Percentiles rank a stretch among this genome's conserved stretches.
phyloP scores from a whole-genome alignment of 2,888 invertebrate species.

The Drepana falcataria region DNA sequence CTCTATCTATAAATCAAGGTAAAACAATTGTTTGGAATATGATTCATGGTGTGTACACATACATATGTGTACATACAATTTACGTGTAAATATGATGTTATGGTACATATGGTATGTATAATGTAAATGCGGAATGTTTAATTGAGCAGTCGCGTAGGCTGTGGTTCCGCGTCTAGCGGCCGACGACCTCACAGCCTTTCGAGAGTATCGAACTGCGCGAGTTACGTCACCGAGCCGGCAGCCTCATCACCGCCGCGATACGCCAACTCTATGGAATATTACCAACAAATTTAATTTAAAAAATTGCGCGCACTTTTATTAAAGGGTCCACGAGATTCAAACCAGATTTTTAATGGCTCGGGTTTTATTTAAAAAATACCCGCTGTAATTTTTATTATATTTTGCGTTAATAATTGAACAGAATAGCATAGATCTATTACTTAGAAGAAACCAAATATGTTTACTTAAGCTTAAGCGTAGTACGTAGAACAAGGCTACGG shows the following conservation, averaged over 20 bases:
- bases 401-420: too few relatives aligned
- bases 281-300: conserved; percentile 30
- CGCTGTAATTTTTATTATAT: too few relatives aligned
- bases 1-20: too few relatives aligned
- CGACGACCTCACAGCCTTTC: conserved; percentile 69
- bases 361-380: neutral
- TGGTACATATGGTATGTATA: conserved; percentile 30
- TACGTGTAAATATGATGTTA: conserved; percentile 18
- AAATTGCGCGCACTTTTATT: conserved; percentile 13
- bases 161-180: conserved; percentile 73
- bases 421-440: too few relatives aligned
- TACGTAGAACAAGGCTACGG: conserved; percentile 23
- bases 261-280: conserved; percentile 37
- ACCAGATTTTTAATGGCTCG: neutral
- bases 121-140: conserved; percentile 64
- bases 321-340: conserved; percentile 1
- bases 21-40: neutral
- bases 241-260: conserved; percentile 25
- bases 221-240: conserved; percentile 62
- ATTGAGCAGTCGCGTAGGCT: conserved; percentile 70
- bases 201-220: conserved; percentile 63
- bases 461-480: conserved; percentile 10
- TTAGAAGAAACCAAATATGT: too few relatives aligned
- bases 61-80: neutral
- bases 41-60: neutral